Base-by-base conservation (phyloP, 2,888 invertebrate species). In the Chrysina gloriosa region DNA sequence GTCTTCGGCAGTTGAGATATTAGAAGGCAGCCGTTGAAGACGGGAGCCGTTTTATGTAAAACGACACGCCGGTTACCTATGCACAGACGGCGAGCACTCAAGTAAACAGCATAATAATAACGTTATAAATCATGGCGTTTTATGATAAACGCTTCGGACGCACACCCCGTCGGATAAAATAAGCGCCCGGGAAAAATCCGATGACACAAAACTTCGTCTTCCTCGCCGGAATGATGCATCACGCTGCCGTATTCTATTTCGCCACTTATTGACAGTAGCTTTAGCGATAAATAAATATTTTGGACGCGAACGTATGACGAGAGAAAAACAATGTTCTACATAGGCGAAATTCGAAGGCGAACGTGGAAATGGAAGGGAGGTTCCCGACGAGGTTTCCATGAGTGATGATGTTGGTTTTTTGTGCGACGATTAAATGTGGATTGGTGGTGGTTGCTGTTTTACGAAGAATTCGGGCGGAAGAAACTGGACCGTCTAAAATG, bases 91-190 rank as follows among this genome's bases (percentile, higher is more conserved):
- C 31, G 7, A 31, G 16, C 3, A 27, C 25, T 52, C 52, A 39
- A 58, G 58, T 23, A 39, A 58, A 36, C 58, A 58, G 58, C 27
- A 58, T 58, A 23, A 39, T 39, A 58, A 58, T 39, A 58, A 39
- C 58, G 36, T 23, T 21, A 58, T 58, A 58, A 58, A 58, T 58
- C 58, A 58, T 39, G 25, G 11, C 14, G 23, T 25, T 14, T 58
- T 58, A 39, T 39, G 58, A 58, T 58, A 58, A 58, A 58, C 42
- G 39, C 25, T 14, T 39, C 25, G 9, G 23, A 39, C 39, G 16
- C 7, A n/a, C 11, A 23, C 21, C 4, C 11, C 19, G 14, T 58
- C 25, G 14, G 39, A 56, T 9, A 36, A 56, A 58, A 39, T 58
- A 58, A 58, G 39, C 58, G 27, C 36, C 11, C 14, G 39, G 42